phyloP scores from a whole-genome alignment of 2,888 invertebrate genomes.

The Xestia ashworthii region DNA sequence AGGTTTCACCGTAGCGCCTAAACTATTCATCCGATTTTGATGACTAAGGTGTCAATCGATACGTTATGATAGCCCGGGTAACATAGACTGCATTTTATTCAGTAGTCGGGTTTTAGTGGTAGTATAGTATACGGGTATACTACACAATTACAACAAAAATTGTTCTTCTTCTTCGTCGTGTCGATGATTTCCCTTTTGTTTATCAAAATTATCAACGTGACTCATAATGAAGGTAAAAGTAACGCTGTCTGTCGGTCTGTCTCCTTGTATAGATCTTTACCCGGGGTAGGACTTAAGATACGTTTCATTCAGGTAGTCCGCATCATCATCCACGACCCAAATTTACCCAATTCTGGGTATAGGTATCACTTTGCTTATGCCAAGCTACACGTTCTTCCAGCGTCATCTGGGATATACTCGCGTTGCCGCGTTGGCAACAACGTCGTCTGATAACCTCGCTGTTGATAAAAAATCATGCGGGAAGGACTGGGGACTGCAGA shows the following conservation, averaged over 20 bases:
- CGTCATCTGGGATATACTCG: neutral
- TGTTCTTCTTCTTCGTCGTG: too few relatives aligned
- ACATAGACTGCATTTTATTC: too few relatives aligned
- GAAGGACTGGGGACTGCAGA: too few relatives aligned
- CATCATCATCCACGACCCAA: neutral
- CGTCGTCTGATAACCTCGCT: neutral
- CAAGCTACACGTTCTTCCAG: neutral
- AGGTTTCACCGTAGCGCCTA: too few relatives aligned
- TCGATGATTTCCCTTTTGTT: too few relatives aligned
- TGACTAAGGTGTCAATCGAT: too few relatives aligned
- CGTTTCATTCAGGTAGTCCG: neutral
- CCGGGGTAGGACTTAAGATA: neutral
- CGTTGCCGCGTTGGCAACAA: too few relatives aligned
- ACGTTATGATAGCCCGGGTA: too few relatives aligned
- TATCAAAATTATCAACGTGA: neutral
- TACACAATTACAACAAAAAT: too few relatives aligned
- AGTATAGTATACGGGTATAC: too few relatives aligned
- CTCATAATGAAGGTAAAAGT: neutral
- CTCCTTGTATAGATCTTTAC: neutral
- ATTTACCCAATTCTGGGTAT: neutral
- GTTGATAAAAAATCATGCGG: neutral
- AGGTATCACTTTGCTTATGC: neutral
- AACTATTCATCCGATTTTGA: too few relatives aligned
- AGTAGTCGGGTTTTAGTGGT: too few relatives aligned
- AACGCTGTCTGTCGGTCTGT: neutral